phyloP scores from a whole-genome alignment of 2,888 invertebrate species.

The Acanthosoma haemorrhoidale region DNA sequence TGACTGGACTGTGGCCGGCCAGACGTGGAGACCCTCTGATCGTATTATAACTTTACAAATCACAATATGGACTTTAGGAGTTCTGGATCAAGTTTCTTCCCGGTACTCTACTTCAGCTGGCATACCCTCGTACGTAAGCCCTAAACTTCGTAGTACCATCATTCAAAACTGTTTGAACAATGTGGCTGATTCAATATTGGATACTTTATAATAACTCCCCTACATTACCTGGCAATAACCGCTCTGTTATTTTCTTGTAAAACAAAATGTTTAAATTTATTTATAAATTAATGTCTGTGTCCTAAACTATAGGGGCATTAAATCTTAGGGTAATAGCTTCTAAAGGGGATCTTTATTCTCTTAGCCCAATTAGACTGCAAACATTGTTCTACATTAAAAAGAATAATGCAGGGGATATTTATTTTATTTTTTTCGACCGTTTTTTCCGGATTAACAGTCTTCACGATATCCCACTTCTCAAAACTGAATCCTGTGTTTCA shows the following conservation, averaged over 20 bases:
- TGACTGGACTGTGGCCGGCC: conserved; percentile 34
- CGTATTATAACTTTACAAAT: conserved; percentile 31
- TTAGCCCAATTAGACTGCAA: no score
- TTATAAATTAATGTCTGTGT: background rate
- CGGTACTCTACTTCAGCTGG: background rate
- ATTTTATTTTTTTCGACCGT: no score
- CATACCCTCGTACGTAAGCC: no score
- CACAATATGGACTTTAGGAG: conserved; percentile 25
- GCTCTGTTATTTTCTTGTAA: background rate
- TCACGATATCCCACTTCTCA: no score
- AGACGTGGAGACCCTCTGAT: background rate
- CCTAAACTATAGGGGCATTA: background rate
- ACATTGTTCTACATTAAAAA: no score
- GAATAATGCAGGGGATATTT: no score
- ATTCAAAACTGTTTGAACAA: background rate
- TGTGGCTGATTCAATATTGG: no score
- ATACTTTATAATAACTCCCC: no score
- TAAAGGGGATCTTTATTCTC: no score
- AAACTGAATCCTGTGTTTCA: no score
- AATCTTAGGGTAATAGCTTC: background rate
- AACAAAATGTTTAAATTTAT: background rate
- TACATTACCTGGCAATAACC: background rate
- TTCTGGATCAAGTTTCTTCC: conserved; percentile 23
- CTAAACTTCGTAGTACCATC: background rate
- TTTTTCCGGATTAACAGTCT: no score